Percentiles rank a stretch among this genome's conserved stretches.
Conservation (phyloP, 2,888 invertebrate species). For the Chrysolina haemoptera region DNA sequence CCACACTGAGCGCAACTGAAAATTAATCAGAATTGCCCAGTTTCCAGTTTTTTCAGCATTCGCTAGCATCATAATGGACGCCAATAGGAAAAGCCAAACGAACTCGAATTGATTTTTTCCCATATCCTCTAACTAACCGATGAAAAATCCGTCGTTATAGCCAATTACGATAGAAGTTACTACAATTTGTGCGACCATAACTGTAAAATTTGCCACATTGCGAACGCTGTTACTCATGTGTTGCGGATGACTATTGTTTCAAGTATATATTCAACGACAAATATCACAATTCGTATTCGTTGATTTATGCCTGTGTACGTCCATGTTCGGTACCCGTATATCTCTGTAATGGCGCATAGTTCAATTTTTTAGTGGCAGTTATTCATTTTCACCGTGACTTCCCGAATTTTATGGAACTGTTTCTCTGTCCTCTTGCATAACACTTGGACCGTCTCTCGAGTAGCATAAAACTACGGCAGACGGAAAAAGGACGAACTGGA, state of each 20-base stretch:
- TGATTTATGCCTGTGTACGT: conserved; percentile 55
- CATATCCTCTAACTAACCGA: conserved; percentile 1
- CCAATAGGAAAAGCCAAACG: conserved; percentile 6
- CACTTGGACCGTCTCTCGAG: conserved; percentile 16
- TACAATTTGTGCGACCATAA: conserved; percentile 4
- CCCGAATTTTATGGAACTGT: conserved; percentile 34
- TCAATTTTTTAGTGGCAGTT: conserved; percentile 52
- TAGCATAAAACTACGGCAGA: conserved; percentile 15
- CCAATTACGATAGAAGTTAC: conserved; percentile 25
- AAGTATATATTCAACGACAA: conserved; percentile 50
- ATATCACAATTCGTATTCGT: conserved; percentile 57
- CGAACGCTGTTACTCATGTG: conserved; percentile 35
- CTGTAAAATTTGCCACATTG: conserved; percentile 25
- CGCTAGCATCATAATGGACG: not conserved
- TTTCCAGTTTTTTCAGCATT: not conserved
- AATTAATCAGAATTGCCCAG: not conserved
- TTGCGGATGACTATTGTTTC: conserved; percentile 50
- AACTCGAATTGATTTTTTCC: conserved; percentile 16
- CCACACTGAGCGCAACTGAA: too few species aligned
- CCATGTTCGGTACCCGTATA: conserved; percentile 50
- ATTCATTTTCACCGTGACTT: conserved; percentile 51
- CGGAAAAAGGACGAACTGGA: not conserved
- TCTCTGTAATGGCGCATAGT: conserved; percentile 50
- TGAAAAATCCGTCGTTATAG: conserved; percentile 17
- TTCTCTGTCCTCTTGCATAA: conserved; percentile 12